Evolutionary conservation across 1,140 invertebrate species (phyloP).

Genomic region (Meloidogyne chitwoodi): DNA sequence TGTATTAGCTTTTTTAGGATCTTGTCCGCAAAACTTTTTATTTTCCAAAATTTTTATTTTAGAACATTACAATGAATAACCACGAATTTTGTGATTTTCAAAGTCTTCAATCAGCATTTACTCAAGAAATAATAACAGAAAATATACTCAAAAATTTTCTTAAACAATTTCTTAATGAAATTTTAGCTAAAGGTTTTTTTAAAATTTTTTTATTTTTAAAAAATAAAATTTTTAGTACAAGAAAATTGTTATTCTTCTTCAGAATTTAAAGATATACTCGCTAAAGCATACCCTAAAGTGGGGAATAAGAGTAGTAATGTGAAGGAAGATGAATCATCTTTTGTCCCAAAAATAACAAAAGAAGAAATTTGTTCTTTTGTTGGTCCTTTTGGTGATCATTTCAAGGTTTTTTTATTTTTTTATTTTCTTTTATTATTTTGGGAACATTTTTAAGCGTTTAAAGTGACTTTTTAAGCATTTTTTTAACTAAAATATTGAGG

Average conservation of each 20-base stretch:
- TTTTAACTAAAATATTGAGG: too few relatives aligned
- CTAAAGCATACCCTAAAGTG: constrained; percentile 37
- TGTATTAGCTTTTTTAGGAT: too few relatives aligned
- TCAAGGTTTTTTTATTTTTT: constrained; percentile 6
- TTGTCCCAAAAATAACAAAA: neutral
- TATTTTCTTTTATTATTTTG: too few relatives aligned
- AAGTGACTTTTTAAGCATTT: too few relatives aligned
- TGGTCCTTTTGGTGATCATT: neutral
- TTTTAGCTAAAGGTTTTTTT: constrained; percentile 36
- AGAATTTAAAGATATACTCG: constrained; percentile 41
- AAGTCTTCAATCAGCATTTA: constrained; percentile 38
- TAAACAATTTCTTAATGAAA: constrained; percentile 43
- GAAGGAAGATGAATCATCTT: neutral
- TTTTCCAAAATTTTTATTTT: neutral
- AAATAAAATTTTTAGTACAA: constrained; percentile 23
- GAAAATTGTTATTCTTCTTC: constrained; percentile 35
- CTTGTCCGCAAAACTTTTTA: too few relatives aligned
- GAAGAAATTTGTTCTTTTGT: neutral
- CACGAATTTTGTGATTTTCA: constrained; percentile 21
- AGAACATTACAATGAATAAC: neutral
- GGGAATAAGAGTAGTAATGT: neutral
- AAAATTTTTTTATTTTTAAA: neutral
- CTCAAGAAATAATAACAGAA: constrained; percentile 33
- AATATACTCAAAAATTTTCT: constrained; percentile 39
- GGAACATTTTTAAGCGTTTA: too few relatives aligned